phyloP scores from a whole-genome alignment of 1,140 invertebrate genomes.

The Aporrectodea caliginosa region DNA sequence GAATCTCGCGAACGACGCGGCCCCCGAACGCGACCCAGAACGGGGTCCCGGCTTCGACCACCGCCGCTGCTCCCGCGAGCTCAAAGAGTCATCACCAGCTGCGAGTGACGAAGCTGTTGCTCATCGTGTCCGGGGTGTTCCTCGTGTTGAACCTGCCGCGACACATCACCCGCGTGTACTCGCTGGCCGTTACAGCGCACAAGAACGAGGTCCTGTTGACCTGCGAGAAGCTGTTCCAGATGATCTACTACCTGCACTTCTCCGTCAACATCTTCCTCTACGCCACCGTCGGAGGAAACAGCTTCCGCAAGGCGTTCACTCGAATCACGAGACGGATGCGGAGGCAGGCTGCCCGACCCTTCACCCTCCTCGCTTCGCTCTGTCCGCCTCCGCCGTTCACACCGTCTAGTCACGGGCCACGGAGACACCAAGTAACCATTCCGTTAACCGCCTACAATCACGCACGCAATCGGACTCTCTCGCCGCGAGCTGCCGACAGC shows the following conservation, averaged over 20 bases:
- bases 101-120: slow-evolving; percentile 23
- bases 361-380: neutral
- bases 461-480: too few species aligned
- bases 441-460: too few species aligned
- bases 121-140: slow-evolving; percentile 18
- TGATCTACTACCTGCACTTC: slow-evolving; percentile 24
- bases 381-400: neutral
- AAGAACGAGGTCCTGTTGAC: neutral
- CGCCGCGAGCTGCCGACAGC: too few species aligned
- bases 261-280: slow-evolving; percentile 24
- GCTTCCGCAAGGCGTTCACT: slow-evolving; percentile 11
- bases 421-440: too few species aligned
- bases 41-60: neutral
- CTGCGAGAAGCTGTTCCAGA: slow-evolving; percentile 10
- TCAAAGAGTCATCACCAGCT: neutral
- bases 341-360: neutral
- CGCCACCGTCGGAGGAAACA: slow-evolving; percentile 7
- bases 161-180: slow-evolving; percentile 15
- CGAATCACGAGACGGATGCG: neutral
- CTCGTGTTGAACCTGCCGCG: slow-evolving; percentile 23
- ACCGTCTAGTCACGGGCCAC: too few species aligned
- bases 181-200: neutral
- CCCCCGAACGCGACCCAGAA: neutral
- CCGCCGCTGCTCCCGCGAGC: too few species aligned
- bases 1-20: neutral